A percentile compares a stretch with the other conserved stretches of the same genome.
phyloP scores from a whole-genome alignment of 2,113 vertebrate genomes.

The Gobius niger region DNA sequence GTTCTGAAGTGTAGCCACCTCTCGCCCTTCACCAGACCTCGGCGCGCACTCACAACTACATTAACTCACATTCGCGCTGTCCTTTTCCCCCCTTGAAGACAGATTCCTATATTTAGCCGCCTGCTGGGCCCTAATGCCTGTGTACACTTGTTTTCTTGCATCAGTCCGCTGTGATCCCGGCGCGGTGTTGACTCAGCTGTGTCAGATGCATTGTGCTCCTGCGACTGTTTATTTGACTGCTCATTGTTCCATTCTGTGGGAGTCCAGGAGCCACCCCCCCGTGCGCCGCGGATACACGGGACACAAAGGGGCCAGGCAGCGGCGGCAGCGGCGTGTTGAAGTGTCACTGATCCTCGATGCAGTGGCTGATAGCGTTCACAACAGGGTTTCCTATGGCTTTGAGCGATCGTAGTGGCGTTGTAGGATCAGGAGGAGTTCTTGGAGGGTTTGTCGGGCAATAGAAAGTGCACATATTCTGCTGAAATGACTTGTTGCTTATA shows the following conservation, averaged over 20 bases:
- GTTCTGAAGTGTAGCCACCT: background rate
- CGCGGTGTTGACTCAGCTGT: conserved; percentile 72
- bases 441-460: background rate
- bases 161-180: conserved; percentile 62
- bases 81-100: conserved; percentile 40
- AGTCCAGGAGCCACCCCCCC: conserved; percentile 45
- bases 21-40: background rate
- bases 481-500: background rate
- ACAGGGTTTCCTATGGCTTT: conserved; percentile 31
- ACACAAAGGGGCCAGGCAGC: conserved; percentile 56
- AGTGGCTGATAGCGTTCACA: conserved; percentile 46
- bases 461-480: conserved; percentile 3
- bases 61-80: background rate
- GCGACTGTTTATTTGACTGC: conserved; percentile 74
- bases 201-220: conserved; percentile 70
- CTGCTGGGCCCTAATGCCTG: conserved; percentile 32
- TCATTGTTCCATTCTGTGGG: conserved; percentile 71
- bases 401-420: conserved; percentile 11
- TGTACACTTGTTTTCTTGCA: conserved; percentile 58
- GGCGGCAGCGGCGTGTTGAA: conserved; percentile 65
- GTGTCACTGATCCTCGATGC: conserved; percentile 70
- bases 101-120: conserved; percentile 53
- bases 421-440: background rate
- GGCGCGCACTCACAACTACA: background rate
- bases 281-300: conserved; percentile 53